phyloP scores from a whole-genome alignment of 2,797 vertebrate genomes.

The Florisuga fusca region DNA sequence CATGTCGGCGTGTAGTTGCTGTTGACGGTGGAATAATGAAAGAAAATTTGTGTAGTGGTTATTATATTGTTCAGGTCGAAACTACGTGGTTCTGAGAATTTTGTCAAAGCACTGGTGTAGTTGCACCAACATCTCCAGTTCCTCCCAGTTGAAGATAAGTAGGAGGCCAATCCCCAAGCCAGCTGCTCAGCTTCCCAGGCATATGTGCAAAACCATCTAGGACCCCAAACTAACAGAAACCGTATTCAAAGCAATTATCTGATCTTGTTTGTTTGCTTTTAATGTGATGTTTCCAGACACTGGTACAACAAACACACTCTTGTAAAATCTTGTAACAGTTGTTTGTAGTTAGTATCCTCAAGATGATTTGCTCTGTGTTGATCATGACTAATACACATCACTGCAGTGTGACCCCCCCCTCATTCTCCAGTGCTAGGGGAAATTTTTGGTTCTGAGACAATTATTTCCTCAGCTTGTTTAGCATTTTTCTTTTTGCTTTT shows the following conservation, averaged over 20 bases:
- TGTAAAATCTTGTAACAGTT: slow-evolving; percentile 49
- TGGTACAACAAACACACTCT: slow-evolving; percentile 10
- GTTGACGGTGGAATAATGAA: not conserved
- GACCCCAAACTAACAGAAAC: slow-evolving; percentile 7
- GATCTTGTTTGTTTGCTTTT: slow-evolving; percentile 39
- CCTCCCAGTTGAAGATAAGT: not conserved
- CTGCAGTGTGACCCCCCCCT: rapidly evolving
- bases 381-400: not conserved
- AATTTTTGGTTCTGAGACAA: not conserved
- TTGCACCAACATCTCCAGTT: not conserved
- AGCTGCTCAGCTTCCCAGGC: not conserved
- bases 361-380: not conserved
- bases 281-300: slow-evolving; percentile 6
- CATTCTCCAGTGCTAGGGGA: not conserved
- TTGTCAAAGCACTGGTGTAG: not conserved
- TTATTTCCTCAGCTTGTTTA: slow-evolving; percentile 30
- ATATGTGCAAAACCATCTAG: not conserved
- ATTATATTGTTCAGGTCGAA: not conserved
- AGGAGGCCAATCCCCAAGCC: not conserved
- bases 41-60: not conserved
- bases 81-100: not conserved
- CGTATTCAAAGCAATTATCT: slow-evolving; percentile 37
- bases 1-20: not conserved
- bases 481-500: slow-evolving; percentile 9
- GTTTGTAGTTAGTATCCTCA: slow-evolving; percentile 39